Conservation (phyloP, 2,113 vertebrate genomes). For the Mus pahari region DNA sequence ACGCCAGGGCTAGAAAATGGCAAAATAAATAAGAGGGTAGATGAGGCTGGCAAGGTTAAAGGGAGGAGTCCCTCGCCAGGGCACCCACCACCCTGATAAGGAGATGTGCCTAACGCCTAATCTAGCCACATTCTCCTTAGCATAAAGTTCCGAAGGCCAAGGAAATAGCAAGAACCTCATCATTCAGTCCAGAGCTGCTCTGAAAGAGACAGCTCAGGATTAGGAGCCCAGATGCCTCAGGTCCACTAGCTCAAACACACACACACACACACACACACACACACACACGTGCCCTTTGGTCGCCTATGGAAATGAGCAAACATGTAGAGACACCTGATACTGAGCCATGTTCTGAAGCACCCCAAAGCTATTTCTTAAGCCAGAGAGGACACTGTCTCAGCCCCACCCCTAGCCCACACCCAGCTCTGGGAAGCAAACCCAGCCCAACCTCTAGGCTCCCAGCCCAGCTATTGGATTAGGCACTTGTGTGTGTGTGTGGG, state of each 20-base stretch:
- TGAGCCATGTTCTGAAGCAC: slow-evolving; percentile 38
- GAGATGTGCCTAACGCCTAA: neutral
- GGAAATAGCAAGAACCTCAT: neutral
- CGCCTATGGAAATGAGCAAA: neutral
- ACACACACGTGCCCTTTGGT: neutral
- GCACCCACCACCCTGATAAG: neutral
- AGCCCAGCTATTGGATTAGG: neutral
- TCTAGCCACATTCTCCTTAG: neutral
- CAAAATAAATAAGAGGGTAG: neutral
- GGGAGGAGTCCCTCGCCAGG: neutral
- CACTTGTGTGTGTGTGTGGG: no score
- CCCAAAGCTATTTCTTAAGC: slow-evolving; percentile 43
- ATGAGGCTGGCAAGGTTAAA: neutral
- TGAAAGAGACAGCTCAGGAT: neutral
- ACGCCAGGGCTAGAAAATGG: neutral
- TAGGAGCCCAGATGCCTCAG: slow-evolving; percentile 2
- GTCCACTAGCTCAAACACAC: neutral
- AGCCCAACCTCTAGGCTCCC: neutral
- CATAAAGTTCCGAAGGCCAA: neutral
- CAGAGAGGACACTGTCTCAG: slow-evolving; percentile 47
- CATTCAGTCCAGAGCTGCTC: neutral
- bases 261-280: no score
- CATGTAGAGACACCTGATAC: neutral
- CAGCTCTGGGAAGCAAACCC: slow-evolving; percentile 48
- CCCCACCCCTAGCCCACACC: slow-evolving; percentile 64